Percentiles rank a stretch among this genome's conserved stretches.
Conservation (phyloP, 2,797 vertebrate genomes). For the Parambassis ranga region DNA sequence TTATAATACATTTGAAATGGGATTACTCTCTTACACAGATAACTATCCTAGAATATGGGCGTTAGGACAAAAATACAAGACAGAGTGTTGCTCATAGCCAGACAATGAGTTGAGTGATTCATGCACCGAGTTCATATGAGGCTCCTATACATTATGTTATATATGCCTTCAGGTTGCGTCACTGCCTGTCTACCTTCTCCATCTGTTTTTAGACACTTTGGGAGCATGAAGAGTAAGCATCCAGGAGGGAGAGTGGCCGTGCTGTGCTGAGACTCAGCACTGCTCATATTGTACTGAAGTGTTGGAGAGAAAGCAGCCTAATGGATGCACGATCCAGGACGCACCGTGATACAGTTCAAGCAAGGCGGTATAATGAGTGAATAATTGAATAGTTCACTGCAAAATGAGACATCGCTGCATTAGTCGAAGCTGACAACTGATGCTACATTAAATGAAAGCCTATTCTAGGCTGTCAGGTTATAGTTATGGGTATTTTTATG, state of each 20-base stretch:
- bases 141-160: slow-evolving; percentile 47
- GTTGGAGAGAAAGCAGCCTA: slow-evolving; percentile 33
- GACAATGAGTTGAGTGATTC: slow-evolving; percentile 59
- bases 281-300: slow-evolving; percentile 30
- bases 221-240: slow-evolving; percentile 75
- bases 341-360: slow-evolving; percentile 26
- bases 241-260: slow-evolving; percentile 70
- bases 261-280: slow-evolving; percentile 56
- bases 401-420: slow-evolving; percentile 46
- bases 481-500: not conserved
- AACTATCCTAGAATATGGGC: not conserved
- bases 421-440: slow-evolving; percentile 28
- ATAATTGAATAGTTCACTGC: slow-evolving; percentile 50
- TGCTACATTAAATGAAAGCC: slow-evolving; percentile 25
- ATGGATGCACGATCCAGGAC: slow-evolving; percentile 44
- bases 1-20: too few species aligned
- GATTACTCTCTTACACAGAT: slow-evolving; percentile 17
- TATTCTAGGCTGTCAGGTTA: slow-evolving; percentile 14
- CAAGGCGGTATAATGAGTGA: slow-evolving; percentile 37
- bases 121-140: slow-evolving; percentile 40
- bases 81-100: slow-evolving; percentile 18
- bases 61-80: slow-evolving; percentile 13
- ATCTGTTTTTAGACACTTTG: slow-evolving; percentile 77
- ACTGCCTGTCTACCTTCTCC: slow-evolving; percentile 40
- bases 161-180: slow-evolving; percentile 45